Base-by-base conservation (phyloP, 2,797 vertebrate species). In the Erpetoichthys calabaricus region DNA sequence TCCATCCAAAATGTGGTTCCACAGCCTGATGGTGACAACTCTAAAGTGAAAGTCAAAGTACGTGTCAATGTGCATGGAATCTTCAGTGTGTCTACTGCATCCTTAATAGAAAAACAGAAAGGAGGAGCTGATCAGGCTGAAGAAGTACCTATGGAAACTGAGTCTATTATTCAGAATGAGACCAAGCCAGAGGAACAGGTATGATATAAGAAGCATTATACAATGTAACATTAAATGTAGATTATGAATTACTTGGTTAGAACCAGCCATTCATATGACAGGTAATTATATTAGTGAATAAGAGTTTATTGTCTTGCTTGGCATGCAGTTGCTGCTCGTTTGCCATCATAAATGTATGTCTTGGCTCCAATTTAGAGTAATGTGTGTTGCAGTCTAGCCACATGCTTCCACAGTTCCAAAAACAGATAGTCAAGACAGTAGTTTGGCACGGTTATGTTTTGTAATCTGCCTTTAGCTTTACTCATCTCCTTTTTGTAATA, bases 11-110 rank as follows among this genome's bases (percentile, higher is more conserved):
- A 93, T 45, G 90, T 97, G 59, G 78, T 81, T 60, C 88, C 93
- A 5, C 94, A 94, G 55, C 83, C 85, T 0, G 90, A 96, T 25
- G 93, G 92, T 0, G 91, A 94, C 69, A 91, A 82, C 67, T 91
- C 91, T 44, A 96, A 94, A 78, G 90, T 97, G 57, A 97, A 97
- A 65, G 91, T 97, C 56, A 97, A 95, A 78, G 93, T 97, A 61
- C 89, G 90, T 0, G 85, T 97, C 54, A 96, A 94, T 3, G 75
- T 95, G 56, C 92, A 97, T 0, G 92, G 94, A 55, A 89, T 97
- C 72, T 92, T 96, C 81, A 92, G 88, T 0, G 89, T 97, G 70
- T 93, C 91, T 57, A 89, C 68, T 4, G 94, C 94, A 0, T 89
- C 91, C n/a, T 67, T 95, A 61, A 86, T 97, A 8, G 94, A 97